Evolutionary conservation across 2,888 invertebrate genomes (phyloP).

Genomic region (Parnassius glacialis): DNA sequence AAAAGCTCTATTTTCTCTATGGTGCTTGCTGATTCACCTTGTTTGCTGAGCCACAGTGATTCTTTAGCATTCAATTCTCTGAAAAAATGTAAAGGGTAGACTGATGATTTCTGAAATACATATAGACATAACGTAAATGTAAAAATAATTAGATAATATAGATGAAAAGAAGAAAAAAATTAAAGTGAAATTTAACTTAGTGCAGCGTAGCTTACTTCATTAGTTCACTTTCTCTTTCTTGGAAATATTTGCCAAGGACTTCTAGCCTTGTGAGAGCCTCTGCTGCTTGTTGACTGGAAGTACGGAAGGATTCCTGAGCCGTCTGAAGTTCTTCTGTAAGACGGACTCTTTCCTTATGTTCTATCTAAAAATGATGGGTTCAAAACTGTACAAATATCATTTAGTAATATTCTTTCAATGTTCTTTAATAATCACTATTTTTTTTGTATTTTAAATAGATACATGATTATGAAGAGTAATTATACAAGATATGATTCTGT

Average conservation of each 20-base stretch:
- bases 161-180: no score
- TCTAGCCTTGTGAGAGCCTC: constrained; percentile 92
- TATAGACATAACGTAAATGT: neutral
- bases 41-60: constrained; percentile 88
- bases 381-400: no score
- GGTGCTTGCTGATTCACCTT: constrained; percentile 90
- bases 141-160: neutral
- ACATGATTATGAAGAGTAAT: no score
- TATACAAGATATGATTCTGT: no score
- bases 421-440: no score
- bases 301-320: constrained; percentile 53
- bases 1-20: constrained; percentile 88
- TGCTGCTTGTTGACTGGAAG: constrained; percentile 64
- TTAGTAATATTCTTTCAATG: no score
- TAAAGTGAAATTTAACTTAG: no score
- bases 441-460: no score
- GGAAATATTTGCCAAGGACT: constrained; percentile 93
- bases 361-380: constrained; percentile 43
- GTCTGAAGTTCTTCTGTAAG: constrained; percentile 55
- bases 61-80: constrained; percentile 90
- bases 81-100: constrained; percentile 36
- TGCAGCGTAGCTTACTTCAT: constrained; percentile 85
- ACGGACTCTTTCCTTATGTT: constrained; percentile 57
- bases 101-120: neutral
- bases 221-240: constrained; percentile 92